Evolutionary conservation across 2,888 invertebrate species (phyloP).

Genomic region (Andrena marginata): DNA sequence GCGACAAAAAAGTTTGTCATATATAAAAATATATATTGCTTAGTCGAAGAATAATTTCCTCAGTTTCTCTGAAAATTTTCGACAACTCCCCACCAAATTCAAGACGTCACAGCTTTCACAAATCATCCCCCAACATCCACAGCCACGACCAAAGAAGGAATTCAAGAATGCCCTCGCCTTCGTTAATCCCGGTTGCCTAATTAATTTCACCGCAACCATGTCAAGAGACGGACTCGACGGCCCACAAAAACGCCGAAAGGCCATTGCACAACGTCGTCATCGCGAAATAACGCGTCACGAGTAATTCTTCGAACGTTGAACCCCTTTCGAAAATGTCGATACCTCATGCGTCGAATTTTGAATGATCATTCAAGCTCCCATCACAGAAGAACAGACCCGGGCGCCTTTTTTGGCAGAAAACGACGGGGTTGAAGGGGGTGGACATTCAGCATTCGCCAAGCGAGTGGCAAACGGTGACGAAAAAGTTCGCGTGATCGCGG

Average conservation of each 20-base stretch:
- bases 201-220: slow-evolving; percentile 54
- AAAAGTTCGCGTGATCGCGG: slow-evolving; percentile 9
- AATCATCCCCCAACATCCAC: not conserved
- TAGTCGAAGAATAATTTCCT: not conserved
- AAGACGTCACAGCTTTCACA: slow-evolving; percentile 12
- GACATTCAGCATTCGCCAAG: not conserved
- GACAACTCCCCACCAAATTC: not conserved
- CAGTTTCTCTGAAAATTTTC: not conserved
- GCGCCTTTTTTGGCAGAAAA: too few species aligned
- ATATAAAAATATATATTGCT: too few species aligned
- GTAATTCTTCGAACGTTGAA: slow-evolving; percentile 1
- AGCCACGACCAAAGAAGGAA: slow-evolving; percentile 16
- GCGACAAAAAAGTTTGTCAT: too few species aligned
- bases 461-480: not conserved
- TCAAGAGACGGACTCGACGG: slow-evolving; percentile 47
- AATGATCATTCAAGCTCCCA: not conserved
- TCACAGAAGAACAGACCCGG: too few species aligned
- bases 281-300: not conserved
- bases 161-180: slow-evolving; percentile 42
- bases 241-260: slow-evolving; percentile 1
- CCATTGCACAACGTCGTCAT: not conserved
- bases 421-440: not conserved
- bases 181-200: slow-evolving; percentile 54
- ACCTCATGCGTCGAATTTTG: not conserved
- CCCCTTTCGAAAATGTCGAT: not conserved